Base-by-base conservation (phyloP, 2,113 vertebrate species). In the Pao palembangensis region DNA sequence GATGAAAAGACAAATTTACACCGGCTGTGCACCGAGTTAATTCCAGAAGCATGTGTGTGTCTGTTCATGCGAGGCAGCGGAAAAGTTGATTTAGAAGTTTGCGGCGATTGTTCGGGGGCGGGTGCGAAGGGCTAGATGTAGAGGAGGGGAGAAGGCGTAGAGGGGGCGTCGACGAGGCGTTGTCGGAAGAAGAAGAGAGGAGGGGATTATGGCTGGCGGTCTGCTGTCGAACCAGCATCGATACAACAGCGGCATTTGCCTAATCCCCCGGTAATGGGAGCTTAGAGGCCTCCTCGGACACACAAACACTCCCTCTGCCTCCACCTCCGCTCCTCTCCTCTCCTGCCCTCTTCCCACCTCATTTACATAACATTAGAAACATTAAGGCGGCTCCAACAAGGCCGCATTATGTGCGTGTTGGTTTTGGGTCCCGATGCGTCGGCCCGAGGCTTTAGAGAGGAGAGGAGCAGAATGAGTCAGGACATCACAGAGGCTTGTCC, bases 311-410 rank as follows among this genome's bases (percentile, higher is more conserved):
- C 88, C 81, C 88, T 84, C 84, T 75, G 74, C 89, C 89, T 79
- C 83, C 85, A 78, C 80, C 87, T 88, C 81, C 73, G 69, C 86
- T 83, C 78, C 66, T 66, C 70, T 11, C 71, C 77, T 71, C 84
- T 85, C 78, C 72, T 73, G 77, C 80, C 78, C 82, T 73, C 71
- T 69, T 78, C 75, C 84, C 76, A 77, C 80, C 79, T 72, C 71
- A 92, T 92, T 92, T 91, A 82, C 91, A 92, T 92, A 88, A 92
- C 91, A 92, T 91, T 92, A 91, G 85, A 82, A 74, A 88, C 83
- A 80, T 88, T 81, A 84, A 79, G 88, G 87, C 81, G 80, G 77
- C 82, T 73, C 80, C 88, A 82, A 92, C 89, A 90, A 90, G 88
- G 88, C 84, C 76, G 88, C 73, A 90, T 92, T 91, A 87, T 91